These are phyloP conservation scores for Corythaeola cristata DNA, from an alignment of 2,113 vertebrate genomes.

Conservation along the genomic window DNA sequence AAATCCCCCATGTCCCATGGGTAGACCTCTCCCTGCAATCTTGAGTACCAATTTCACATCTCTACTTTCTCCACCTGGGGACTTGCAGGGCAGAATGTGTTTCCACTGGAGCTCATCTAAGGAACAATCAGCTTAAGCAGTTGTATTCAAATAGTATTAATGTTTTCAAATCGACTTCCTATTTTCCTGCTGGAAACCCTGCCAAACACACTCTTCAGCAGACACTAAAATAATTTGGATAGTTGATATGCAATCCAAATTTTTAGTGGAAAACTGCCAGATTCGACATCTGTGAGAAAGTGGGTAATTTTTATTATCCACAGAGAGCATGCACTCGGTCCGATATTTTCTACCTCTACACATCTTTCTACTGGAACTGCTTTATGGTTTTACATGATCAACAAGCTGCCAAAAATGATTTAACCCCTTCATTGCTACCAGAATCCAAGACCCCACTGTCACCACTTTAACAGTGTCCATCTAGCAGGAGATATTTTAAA, in stretches of 20 bases:
- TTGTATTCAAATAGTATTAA: slow-evolving; percentile 82
- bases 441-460: neutral
- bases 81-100: slow-evolving; percentile 29
- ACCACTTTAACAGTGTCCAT: neutral
- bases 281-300: slow-evolving; percentile 84
- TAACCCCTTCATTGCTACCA: slow-evolving; percentile 62
- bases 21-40: neutral
- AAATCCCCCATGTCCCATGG: neutral
- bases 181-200: slow-evolving; percentile 77
- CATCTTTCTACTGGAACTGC: slow-evolving; percentile 60
- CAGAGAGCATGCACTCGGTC: slow-evolving; percentile 74
- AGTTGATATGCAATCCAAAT: slow-evolving; percentile 82
- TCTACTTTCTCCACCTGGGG: slow-evolving; percentile 50
- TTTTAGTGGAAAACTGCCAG: slow-evolving; percentile 83
- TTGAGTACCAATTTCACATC: neutral
- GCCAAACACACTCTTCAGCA: slow-evolving; percentile 80
- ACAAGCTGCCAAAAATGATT: slow-evolving; percentile 53
- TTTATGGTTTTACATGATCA: slow-evolving; percentile 50
- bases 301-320: slow-evolving; percentile 82
- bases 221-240: slow-evolving; percentile 83
- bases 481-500: neutral
- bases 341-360: slow-evolving; percentile 73
- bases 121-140: slow-evolving; percentile 76
- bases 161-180: slow-evolving; percentile 82
- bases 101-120: slow-evolving; percentile 59